Conservation (phyloP, 1,140 invertebrate species). For the Cepaea nemoralis region DNA sequence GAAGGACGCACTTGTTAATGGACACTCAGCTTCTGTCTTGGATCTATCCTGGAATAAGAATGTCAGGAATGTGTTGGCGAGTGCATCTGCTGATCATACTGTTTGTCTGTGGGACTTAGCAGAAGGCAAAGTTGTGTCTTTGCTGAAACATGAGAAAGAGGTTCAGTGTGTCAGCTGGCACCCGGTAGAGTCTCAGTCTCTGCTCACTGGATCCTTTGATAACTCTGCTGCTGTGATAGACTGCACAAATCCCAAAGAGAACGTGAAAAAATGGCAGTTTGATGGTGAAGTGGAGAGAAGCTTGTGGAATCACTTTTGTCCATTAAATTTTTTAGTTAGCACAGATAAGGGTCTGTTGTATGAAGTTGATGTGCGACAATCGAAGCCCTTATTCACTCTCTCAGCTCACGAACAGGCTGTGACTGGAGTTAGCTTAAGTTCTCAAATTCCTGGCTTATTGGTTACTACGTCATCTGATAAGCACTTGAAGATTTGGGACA, state of each 20-base stretch:
- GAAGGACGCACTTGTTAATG: conserved; percentile 65
- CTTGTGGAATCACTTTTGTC: conserved; percentile 84
- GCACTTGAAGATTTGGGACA: conserved; percentile 85
- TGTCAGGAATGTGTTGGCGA: conserved; percentile 86
- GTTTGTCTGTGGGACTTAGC: conserved; percentile 95
- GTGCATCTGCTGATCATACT: conserved; percentile 90
- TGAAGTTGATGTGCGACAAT: conserved; percentile 67
- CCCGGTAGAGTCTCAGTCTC: conserved; percentile 83
- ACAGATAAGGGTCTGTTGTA: conserved; percentile 84
- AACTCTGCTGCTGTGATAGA: conserved; percentile 82
- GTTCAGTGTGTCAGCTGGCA: conserved; percentile 91
- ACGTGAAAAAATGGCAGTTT: conserved; percentile 80
- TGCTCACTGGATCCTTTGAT: conserved; percentile 84
- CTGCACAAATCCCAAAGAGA: conserved; percentile 78
- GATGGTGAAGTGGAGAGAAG: conserved; percentile 88
- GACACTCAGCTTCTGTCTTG: conserved; percentile 92
- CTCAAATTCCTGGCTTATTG: conserved; percentile 79
- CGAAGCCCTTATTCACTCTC: conserved; percentile 82
- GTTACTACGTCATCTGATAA: conserved; percentile 83
- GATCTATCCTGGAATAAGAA: conserved; percentile 91
- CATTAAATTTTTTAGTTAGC: conserved; percentile 83
- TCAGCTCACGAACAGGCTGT: conserved; percentile 66
- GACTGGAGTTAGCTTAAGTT: conserved; percentile 78
- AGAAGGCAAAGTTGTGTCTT: conserved; percentile 80
- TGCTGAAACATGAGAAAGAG: conserved; percentile 85